phyloP scores from a whole-genome alignment of 2,113 vertebrate genomes.

The Ia io region DNA sequence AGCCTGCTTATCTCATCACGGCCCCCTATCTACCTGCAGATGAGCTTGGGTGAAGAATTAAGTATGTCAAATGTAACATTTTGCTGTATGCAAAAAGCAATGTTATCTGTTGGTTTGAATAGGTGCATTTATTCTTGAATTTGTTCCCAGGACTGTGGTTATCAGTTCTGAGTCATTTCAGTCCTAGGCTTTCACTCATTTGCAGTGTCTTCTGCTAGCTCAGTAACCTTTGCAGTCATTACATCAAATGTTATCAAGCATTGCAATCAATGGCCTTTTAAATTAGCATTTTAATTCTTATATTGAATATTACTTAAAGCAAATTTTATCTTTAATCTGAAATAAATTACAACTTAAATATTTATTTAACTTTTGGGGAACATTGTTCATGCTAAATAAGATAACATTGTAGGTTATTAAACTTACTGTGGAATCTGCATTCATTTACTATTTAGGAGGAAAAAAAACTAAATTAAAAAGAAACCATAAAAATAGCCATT shows the following conservation, averaged over 20 bases:
- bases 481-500: not conserved
- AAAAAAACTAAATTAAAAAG: not conserved
- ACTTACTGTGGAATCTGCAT: slow-evolving; percentile 65
- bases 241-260: slow-evolving; percentile 73
- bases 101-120: not conserved
- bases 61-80: not conserved
- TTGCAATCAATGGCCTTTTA: slow-evolving; percentile 66
- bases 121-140: slow-evolving; percentile 44
- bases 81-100: not conserved
- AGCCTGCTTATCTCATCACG: not conserved
- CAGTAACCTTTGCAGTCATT: slow-evolving; percentile 67
- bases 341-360: slow-evolving; percentile 78
- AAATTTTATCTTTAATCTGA: slow-evolving; percentile 70
- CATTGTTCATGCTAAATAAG: slow-evolving; percentile 72
- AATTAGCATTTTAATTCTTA: slow-evolving; percentile 75
- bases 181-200: slow-evolving; percentile 46
- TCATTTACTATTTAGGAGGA: slow-evolving; percentile 66
- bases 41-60: not conserved
- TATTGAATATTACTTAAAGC: slow-evolving; percentile 67
- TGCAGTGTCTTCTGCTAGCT: slow-evolving; percentile 60
- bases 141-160: not conserved
- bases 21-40: too few relatives aligned
- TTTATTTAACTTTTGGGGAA: slow-evolving; percentile 80
- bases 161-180: slow-evolving; percentile 18
- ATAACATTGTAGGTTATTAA: slow-evolving; percentile 70